Evolutionary conservation across 2,797 vertebrate species (phyloP).

Genomic region (Eulemur albifrons): DNA sequence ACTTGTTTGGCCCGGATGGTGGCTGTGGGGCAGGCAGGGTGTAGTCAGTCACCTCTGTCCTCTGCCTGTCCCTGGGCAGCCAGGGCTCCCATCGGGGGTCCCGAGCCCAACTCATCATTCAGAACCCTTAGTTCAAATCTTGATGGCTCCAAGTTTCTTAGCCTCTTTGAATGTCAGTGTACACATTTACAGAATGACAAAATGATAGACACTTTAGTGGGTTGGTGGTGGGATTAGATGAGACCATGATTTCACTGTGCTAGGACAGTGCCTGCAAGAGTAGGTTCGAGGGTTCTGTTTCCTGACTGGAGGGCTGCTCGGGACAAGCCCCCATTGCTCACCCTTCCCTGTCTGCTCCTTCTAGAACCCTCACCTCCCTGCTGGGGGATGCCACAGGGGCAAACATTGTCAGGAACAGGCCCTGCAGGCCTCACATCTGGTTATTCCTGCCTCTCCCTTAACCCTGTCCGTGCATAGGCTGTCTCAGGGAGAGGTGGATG

Average conservation of each 20-base stretch:
- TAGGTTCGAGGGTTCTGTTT: neutral
- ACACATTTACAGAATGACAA: neutral
- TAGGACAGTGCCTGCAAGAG: neutral
- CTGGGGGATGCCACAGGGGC: neutral
- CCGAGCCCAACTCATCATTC: neutral
- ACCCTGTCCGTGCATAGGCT: fast-evolving
- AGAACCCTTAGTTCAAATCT: neutral
- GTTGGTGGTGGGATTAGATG: neutral
- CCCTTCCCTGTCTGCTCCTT: neutral
- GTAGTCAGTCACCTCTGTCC: neutral
- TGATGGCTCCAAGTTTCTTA: neutral
- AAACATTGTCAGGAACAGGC: neutral
- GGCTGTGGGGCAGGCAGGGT: neutral
- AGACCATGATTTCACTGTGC: neutral
- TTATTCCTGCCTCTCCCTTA: neutral
- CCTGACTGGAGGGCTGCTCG: neutral
- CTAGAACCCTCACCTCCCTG: neutral
- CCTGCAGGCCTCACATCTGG: neutral
- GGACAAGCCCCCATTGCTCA: neutral
- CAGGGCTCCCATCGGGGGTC: neutral
- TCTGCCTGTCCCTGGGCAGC: neutral
- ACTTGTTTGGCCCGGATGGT: neutral
- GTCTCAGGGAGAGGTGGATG: neutral
- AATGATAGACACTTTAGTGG: neutral
- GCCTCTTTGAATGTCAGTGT: neutral